Conservation (phyloP, 2,888 invertebrate species). For the Lepidonotus clava region DNA sequence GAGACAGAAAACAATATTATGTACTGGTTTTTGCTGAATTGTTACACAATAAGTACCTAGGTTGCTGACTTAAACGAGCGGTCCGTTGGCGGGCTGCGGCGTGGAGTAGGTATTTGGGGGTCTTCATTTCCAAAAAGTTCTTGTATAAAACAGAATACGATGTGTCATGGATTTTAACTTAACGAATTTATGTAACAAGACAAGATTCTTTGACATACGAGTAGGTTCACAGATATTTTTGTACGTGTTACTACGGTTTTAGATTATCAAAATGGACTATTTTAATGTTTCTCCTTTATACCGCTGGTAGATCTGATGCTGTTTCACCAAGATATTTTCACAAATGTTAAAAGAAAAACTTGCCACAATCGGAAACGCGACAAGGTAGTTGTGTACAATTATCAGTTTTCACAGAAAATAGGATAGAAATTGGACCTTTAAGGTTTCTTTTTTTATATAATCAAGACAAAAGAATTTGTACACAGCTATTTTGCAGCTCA, state of each 20-base stretch:
- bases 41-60: neutral
- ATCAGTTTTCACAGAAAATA: slow-evolving; percentile 1
- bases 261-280: neutral
- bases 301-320: slow-evolving; percentile 25
- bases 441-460: neutral
- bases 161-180: too few relatives aligned
- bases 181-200: neutral
- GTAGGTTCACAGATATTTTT: too few relatives aligned
- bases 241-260: slow-evolving; percentile 8
- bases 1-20: neutral
- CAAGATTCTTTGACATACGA: too few relatives aligned
- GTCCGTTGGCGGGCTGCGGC: too few relatives aligned
- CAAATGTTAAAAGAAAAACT: too few relatives aligned
- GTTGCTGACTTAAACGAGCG: neutral
- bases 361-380: neutral
- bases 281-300: neutral
- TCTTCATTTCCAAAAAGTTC: neutral
- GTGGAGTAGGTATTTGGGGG: slow-evolving; percentile 3
- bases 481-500: slow-evolving; percentile 25
- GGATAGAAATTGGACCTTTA: neutral
- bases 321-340: neutral
- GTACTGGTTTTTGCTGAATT: slow-evolving; percentile 1
- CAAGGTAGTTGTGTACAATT: slow-evolving; percentile 39
- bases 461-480: neutral
- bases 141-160: neutral